Evolutionary conservation across 2,888 invertebrate species (phyloP).

Genomic region (Oligia fasciuncula): DNA sequence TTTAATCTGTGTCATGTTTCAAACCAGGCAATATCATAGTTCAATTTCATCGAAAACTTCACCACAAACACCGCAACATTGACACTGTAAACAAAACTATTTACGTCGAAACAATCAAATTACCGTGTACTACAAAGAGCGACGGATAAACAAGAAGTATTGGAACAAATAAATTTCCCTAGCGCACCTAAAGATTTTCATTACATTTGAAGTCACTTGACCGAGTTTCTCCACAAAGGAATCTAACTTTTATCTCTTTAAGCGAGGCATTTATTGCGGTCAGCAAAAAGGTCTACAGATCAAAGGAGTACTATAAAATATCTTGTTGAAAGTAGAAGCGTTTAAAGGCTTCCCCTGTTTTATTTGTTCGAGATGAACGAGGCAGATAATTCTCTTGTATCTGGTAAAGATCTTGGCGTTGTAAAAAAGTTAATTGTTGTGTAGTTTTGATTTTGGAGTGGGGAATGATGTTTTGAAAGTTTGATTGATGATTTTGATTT

Average conservation of each 20-base stretch:
- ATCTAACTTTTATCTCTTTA: conserved; percentile 85
- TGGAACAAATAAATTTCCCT: conserved; percentile 79
- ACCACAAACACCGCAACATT: conserved; percentile 18
- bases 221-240: conserved; percentile 83
- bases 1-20: not conserved
- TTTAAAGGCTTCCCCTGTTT: conserved; percentile 65
- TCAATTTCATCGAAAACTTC: conserved; percentile 1
- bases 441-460: conserved; percentile 26
- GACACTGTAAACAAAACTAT: conserved; percentile 44
- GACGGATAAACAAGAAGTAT: conserved; percentile 70
- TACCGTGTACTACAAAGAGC: conserved; percentile 53
- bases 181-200: conserved; percentile 82
- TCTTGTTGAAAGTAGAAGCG: conserved; percentile 72
- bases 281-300: conserved; percentile 80
- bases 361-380: conserved; percentile 52
- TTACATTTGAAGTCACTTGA: conserved; percentile 83
- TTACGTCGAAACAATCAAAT: conserved; percentile 44
- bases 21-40: not conserved
- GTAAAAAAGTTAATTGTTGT: conserved; percentile 39
- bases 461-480: conserved; percentile 19
- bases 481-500: conserved; percentile 20
- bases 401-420: conserved; percentile 44
- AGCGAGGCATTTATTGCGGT: conserved; percentile 85
- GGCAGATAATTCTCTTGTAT: conserved; percentile 33
- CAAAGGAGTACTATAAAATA: conserved; percentile 78